Evolutionary conservation across 1,140 invertebrate genomes (phyloP).

Genomic region (Acromyrmex heyeri): DNA sequence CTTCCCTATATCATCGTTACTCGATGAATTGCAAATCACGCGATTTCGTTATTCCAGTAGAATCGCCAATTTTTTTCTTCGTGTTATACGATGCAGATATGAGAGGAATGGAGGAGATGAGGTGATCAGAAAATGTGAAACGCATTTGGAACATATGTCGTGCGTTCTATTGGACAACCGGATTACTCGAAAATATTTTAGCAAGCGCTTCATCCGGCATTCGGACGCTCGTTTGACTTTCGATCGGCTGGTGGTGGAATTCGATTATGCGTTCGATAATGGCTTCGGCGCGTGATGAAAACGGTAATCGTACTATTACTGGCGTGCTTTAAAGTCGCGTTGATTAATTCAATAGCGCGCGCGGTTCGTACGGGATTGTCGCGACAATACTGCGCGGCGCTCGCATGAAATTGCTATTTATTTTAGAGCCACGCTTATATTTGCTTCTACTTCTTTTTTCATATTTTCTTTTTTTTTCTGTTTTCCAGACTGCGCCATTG

Average conservation of each 20-base stretch:
- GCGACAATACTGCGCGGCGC: background rate
- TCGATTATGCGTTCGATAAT: constrained; percentile 48
- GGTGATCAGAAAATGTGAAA: background rate
- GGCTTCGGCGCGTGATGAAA: constrained; percentile 32
- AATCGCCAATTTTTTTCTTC: background rate
- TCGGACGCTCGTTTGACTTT: constrained; percentile 70
- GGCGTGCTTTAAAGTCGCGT: constrained; percentile 63
- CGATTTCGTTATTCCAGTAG: background rate
- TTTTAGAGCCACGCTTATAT: background rate
- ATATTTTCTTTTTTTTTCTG: background rate
- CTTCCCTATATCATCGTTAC: constrained; percentile 4
- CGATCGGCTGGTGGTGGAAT: constrained; percentile 51
- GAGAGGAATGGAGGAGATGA: background rate
- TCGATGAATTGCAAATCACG: background rate
- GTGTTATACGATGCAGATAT: background rate
- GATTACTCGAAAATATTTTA: constrained; percentile 52
- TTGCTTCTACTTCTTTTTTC: background rate
- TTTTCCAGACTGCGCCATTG: background rate
- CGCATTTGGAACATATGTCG: constrained; percentile 1
- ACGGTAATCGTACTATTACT: constrained; percentile 65
- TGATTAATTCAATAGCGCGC: constrained; percentile 73
- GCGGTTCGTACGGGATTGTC: background rate
- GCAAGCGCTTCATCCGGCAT: background rate
- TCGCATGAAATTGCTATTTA: constrained; percentile 17
- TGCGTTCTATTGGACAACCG: background rate